phyloP scores from a whole-genome alignment of 2,797 vertebrate species.

The Hydrophis major region DNA sequence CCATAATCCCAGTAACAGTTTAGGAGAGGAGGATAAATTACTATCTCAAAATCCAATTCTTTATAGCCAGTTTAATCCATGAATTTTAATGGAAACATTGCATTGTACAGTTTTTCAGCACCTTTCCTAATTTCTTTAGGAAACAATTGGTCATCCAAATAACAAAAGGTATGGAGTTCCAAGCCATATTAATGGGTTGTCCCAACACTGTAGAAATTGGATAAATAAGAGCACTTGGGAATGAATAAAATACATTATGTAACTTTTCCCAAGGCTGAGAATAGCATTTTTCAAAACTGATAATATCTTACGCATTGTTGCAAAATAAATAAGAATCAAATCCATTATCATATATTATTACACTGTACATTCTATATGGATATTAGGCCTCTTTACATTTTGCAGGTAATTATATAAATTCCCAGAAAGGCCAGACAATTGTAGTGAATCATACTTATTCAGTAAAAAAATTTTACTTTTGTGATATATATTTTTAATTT shows the following conservation, averaged over 20 bases:
- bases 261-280: neutral
- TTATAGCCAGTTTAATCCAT: neutral
- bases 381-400: too few relatives aligned
- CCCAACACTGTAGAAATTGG: neutral
- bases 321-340: neutral
- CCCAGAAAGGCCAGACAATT: too few relatives aligned
- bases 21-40: neutral
- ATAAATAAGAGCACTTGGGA: neutral
- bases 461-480: too few relatives aligned
- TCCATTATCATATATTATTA: too few relatives aligned
- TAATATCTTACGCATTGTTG: neutral
- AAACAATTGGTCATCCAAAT: neutral
- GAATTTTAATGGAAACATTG: neutral
- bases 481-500: too few relatives aligned
- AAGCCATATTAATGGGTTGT: neutral
- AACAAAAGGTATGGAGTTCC: neutral
- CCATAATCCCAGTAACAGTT: neutral
- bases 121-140: neutral
- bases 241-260: neutral
- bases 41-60: neutral
- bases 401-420: too few relatives aligned
- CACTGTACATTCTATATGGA: too few relatives aligned
- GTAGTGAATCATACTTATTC: too few relatives aligned
- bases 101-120: neutral
- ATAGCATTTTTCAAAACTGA: neutral